Evolutionary conservation across 1,140 invertebrate genomes (phyloP).

Genomic region (Pseudomyrmex pallidus): DNA sequence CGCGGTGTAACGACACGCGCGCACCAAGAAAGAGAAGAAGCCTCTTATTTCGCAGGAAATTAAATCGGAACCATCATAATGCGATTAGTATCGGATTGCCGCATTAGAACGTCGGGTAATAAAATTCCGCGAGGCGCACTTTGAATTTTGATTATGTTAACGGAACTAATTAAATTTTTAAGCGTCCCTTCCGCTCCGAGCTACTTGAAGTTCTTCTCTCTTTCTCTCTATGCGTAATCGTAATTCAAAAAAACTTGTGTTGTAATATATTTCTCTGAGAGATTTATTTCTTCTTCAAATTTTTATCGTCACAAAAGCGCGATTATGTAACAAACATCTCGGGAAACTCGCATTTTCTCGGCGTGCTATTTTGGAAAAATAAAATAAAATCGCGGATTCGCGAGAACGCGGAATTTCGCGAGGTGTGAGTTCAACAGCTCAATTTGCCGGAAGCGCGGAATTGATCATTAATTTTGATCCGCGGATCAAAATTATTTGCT

Average conservation of each 20-base stretch:
- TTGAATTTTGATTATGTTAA: slow-evolving; percentile 17
- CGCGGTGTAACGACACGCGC: slow-evolving; percentile 23
- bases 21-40: slow-evolving; percentile 17
- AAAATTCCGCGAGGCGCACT: background rate
- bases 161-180: slow-evolving; percentile 12
- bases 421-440: background rate
- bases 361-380: no score
- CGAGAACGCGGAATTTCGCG: no score
- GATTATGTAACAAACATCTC: background rate
- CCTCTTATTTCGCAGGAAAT: slow-evolving; percentile 37
- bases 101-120: background rate
- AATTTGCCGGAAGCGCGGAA: background rate
- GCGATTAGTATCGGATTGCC: slow-evolving; percentile 19
- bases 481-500: slow-evolving; percentile 34
- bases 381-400: no score
- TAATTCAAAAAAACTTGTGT: no score
- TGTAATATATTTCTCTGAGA: slow-evolving; percentile 10
- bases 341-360: no score
- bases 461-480: slow-evolving; percentile 8
- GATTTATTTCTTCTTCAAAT: background rate
- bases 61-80: slow-evolving; percentile 60
- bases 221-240: no score
- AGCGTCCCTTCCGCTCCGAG: no score
- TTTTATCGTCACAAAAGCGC: background rate
- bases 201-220: no score